These are phyloP conservation scores for Eupeodes latifasciatus DNA, from an alignment of 2,888 invertebrate genomes.

Conservation along the genomic window DNA sequence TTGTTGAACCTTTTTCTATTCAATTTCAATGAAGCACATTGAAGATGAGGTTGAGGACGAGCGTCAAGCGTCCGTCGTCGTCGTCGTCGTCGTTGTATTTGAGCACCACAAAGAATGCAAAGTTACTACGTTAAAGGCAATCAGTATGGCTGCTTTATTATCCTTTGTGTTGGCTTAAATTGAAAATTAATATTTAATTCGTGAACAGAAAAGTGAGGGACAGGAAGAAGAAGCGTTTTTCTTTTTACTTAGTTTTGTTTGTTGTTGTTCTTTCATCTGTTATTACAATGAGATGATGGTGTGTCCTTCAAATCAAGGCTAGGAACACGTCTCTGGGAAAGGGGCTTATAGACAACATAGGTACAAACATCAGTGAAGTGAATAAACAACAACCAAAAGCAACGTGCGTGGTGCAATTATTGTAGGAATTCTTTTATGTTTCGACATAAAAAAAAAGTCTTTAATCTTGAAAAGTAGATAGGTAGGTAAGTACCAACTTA, in stretches of 20 bases:
- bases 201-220: slow-evolving; percentile 24
- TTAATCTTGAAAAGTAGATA: slow-evolving; percentile 57
- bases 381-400: too few relatives aligned
- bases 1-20: slow-evolving; percentile 49
- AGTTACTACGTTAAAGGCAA: slow-evolving; percentile 70
- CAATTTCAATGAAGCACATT: slow-evolving; percentile 53
- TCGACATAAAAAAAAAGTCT: slow-evolving; percentile 23
- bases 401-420: slow-evolving; percentile 30
- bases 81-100: too few relatives aligned
- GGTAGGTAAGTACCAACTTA: too few relatives aligned
- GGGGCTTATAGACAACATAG: slow-evolving; percentile 16
- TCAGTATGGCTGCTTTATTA: slow-evolving; percentile 72
- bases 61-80: too few relatives aligned
- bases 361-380: neutral
- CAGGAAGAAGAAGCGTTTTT: slow-evolving; percentile 36
- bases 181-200: slow-evolving; percentile 76
- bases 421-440: slow-evolving; percentile 45
- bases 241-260: slow-evolving; percentile 28
- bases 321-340: neutral
- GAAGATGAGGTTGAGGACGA: slow-evolving; percentile 5
- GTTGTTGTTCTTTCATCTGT: neutral
- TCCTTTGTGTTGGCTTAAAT: slow-evolving; percentile 74
- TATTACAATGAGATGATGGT: slow-evolving; percentile 5
- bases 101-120: slow-evolving; percentile 1
- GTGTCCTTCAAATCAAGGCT: slow-evolving; percentile 70